Evolutionary conservation across 2,888 invertebrate genomes (phyloP), one percentile per base, ranked within the genome.

Genomic region (Ennomos erosarius): DNA sequence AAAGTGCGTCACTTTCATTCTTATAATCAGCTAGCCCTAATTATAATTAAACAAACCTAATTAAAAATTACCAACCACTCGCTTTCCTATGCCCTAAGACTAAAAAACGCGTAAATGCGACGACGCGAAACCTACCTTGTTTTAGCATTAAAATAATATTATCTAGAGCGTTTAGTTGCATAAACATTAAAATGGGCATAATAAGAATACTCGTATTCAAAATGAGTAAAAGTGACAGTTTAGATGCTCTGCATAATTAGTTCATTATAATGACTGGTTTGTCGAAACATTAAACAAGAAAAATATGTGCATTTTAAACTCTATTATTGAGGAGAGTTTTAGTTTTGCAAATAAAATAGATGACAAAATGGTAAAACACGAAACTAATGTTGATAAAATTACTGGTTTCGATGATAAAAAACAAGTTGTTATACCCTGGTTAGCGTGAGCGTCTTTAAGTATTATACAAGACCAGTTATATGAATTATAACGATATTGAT

Each of bases 1-100:
- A 69, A 67, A 64, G 65, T 46, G 52, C 40, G 46, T 47, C 54
- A 64, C 66, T 65, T 68, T 63, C 63, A 45, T 65, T 65, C 39
- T 46, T 43, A 64, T 59, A 44, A 62, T 61, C 16, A 62, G 51
- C 36, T 44, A 60, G 60, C 68, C 65, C 67, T 69, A 55, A 65
- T 65, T 62, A 68, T 62, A 62, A 61, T 68, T 58, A 61, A 54
- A 40, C 35, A 39, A 53, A 39, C 10, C 33, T 43, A 42, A 51
- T 35, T 46, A 40, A 10, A 4, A 37, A 50, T 51, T 45, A 34
- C 9, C 9, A 35, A 34, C 10, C 9, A 40, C 10, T 48, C 16
- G 47, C n/a, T 51, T 57, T 57, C 40, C 12, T 16, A 16, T 36
- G 50, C 42, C 56, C 56, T 57, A 65, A 53, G 54, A 67, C 67